A percentile compares a stretch with the other conserved stretches of the same genome.
Evolutionary conservation across 2,888 invertebrate species (phyloP).

Genomic region (Pheosia gnoma): DNA sequence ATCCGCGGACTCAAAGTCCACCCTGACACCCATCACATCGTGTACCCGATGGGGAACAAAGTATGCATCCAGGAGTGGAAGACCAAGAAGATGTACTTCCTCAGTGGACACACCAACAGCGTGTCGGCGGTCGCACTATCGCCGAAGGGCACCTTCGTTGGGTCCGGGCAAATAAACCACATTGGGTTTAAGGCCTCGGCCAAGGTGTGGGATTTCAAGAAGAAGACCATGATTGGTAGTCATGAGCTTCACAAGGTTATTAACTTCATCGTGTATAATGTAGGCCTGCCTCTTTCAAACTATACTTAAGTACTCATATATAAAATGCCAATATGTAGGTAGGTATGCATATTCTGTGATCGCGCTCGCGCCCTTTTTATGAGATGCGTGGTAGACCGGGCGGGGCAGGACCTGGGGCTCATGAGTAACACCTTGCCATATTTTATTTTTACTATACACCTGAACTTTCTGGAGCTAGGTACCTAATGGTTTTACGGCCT

Average conservation of each 20-base stretch:
- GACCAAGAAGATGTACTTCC: constrained; percentile 88
- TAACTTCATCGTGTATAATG: neutral
- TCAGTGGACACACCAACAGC: constrained; percentile 91
- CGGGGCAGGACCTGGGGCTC: too few relatives aligned
- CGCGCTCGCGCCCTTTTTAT: too few relatives aligned
- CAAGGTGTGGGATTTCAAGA: constrained; percentile 93
- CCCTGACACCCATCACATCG: constrained; percentile 87
- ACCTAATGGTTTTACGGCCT: too few relatives aligned
- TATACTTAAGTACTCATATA: too few relatives aligned
- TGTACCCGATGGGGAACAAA: constrained; percentile 92
- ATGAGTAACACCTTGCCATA: too few relatives aligned
- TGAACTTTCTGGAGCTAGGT: too few relatives aligned
- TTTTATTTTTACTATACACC: too few relatives aligned
- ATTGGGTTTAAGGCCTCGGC: constrained; percentile 95
- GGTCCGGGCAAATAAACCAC: constrained; percentile 95
- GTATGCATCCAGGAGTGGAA: constrained; percentile 88
- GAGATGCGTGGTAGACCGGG: too few relatives aligned
- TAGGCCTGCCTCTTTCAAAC: too few relatives aligned
- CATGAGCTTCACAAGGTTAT: constrained; percentile 93
- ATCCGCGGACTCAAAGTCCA: constrained; percentile 87
- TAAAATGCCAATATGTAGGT: too few relatives aligned
- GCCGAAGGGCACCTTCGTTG: constrained; percentile 88
- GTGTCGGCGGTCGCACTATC: constrained; percentile 92
- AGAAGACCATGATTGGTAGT: constrained; percentile 84
- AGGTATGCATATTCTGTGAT: too few relatives aligned